Percentiles rank a stretch among this genome's conserved stretches.
phyloP scores from a whole-genome alignment of 2,113 vertebrate genomes.

The Pachycephala philippinensis region DNA sequence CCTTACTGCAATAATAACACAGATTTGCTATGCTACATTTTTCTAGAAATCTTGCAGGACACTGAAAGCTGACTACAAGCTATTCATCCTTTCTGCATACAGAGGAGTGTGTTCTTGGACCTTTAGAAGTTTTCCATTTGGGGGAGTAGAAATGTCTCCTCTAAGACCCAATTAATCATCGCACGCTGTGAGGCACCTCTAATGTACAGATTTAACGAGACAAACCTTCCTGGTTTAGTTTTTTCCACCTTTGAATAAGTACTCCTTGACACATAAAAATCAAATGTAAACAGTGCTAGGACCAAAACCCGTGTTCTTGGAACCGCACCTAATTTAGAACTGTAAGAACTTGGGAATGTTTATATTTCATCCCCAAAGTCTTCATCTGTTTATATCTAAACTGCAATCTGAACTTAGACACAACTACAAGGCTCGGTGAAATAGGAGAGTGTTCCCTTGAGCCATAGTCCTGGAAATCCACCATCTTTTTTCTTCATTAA shows the following conservation, averaged over 20 bases:
- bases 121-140: constrained; percentile 39
- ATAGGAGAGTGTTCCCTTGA: constrained; percentile 62
- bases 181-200: constrained; percentile 57
- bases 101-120: background rate
- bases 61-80: background rate
- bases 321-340: constrained; percentile 59
- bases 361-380: constrained; percentile 64
- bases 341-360: constrained; percentile 68
- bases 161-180: constrained; percentile 57
- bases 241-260: constrained; percentile 67
- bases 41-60: constrained; percentile 20
- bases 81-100: constrained; percentile 4
- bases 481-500: constrained; percentile 65
- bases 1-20: background rate
- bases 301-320: constrained; percentile 49
- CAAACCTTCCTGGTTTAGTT: constrained; percentile 55
- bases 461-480: constrained; percentile 65
- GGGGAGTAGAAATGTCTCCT: constrained; percentile 44
- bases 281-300: constrained; percentile 56
- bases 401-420: constrained; percentile 69
- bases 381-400: constrained; percentile 71
- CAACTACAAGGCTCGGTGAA: constrained; percentile 37
- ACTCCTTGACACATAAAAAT: constrained; percentile 61
- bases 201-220: constrained; percentile 60
- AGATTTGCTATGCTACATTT: background rate